Base-by-base conservation (phyloP, 1,140 invertebrate species). In the Trichoplusia ni region DNA sequence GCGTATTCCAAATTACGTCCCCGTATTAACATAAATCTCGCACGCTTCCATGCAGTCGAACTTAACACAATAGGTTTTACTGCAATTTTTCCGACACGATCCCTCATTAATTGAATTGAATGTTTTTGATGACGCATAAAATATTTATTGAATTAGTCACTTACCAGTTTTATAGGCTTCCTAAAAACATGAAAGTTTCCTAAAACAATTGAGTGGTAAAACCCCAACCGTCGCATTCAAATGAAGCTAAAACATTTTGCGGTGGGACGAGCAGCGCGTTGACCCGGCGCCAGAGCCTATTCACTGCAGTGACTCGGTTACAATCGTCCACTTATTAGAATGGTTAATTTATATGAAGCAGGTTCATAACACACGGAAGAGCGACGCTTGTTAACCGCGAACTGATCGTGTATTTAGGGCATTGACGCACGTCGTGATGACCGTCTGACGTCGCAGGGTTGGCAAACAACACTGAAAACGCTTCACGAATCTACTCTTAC, bases 351-450 rank as follows among this genome's bases (percentile, higher is more conserved):
- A 53, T 21, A 44, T 23, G 40, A 44, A 44, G 13, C 18, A 18
- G 3, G 2, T 4, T 7, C 14, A 21, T 40, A 23, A 56, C 16
- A 51, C 51, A 40, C 51, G 51, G 51, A 56, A 56, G 51, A 40
- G 6, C 8, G 35, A 7, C 35, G 4, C 46, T 49, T 16, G 46
- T 56, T 56, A 40, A 56, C 51, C 23, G 51, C 35, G 21, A 29
- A 56, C 51, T 40, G 51, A 27, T 16, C 21, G 21, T 27, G 51
- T 56, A 56, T 56, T 40, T 56, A 37, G 51, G 51, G 33, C 51
- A 40, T 40, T 56, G 51, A 56, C 51, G 51, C 51, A 56, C 51
- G 35, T 16, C 11, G 21, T 27, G 33, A 56, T 56, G 51, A 18
- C 9, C 21, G 33, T 25, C 21, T 37, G 35, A 18, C 13, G 19